Base-by-base conservation (phyloP, 2,797 vertebrate species). In the Schizopygopsis malacanthus region DNA sequence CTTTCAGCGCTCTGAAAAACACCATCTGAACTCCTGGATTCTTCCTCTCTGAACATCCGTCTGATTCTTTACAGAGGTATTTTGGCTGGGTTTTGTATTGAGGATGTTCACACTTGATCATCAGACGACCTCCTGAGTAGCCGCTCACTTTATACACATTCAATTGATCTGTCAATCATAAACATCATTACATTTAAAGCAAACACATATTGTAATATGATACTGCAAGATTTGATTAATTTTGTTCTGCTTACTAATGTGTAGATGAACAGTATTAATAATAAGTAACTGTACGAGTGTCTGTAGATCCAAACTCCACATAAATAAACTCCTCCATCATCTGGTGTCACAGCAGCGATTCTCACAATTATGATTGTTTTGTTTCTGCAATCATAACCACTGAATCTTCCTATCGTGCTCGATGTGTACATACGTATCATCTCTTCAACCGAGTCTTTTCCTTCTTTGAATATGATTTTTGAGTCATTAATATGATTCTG, bases 271-370 rank as follows among this genome's bases (percentile, higher is more conserved):
- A 5, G 12, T 13, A 45, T 1, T 54, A 43, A 82, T 10, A 69
- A 11, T 45, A 2, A 82, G 67, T 50, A 72, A 1, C 0, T 15
- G 39, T 72, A 3, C 0, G 0, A 12, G 6, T 3, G 0, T 2
- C 0, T 1, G 4, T 4, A 0, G 33, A 65, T 8, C 18, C 8
- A 3, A 37, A 73, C 47, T 78, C 41, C 45, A 73, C 70, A 73
- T 41, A 33, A 67, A 81, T 81, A 50, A 76, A 63, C 33, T 33
- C 61, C 59, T 63, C 39, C 39, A 59, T 37, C 76, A 39, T 86
- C 75, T 73, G 45, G 12, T 15, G 13, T 47, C 33, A 71, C 81
- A 3, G 63, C 75, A 61, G 37, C 1, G 22, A 33, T 54, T 22
- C 16, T 85, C 18, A 87, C 13, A 22, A 0, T 78, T 3, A 82